Percentiles rank a stretch among this genome's conserved stretches.
These are phyloP conservation scores for Steinernema scapterisci DNA, from an alignment of 2,888 invertebrate species.

Conservation along the genomic window DNA sequence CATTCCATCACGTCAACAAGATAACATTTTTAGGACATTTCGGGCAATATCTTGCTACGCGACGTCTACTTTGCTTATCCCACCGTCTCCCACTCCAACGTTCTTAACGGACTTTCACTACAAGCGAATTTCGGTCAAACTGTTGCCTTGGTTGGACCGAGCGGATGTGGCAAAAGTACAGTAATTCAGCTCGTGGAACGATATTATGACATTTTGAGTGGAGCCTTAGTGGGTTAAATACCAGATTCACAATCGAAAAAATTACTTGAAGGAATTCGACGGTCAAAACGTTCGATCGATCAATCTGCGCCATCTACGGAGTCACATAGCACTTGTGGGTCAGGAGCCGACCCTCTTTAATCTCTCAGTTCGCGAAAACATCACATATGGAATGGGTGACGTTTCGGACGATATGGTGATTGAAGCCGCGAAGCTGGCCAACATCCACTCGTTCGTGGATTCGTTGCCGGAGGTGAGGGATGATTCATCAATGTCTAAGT, in stretches of 20 bases:
- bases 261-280: slow-evolving; percentile 36
- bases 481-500: no score
- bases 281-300: slow-evolving; percentile 42
- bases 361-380: slow-evolving; percentile 54
- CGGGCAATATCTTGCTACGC: slow-evolving; percentile 52
- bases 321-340: slow-evolving; percentile 67
- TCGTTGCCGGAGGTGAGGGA: slow-evolving; percentile 63
- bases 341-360: slow-evolving; percentile 52
- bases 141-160: slow-evolving; percentile 67
- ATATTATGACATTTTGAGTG: slow-evolving; percentile 42
- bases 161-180: slow-evolving; percentile 69
- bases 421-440: slow-evolving; percentile 68
- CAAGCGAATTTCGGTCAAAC: slow-evolving; percentile 40
- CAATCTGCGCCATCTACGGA: slow-evolving; percentile 60
- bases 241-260: not conserved
- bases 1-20: not conserved
- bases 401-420: slow-evolving; percentile 65
- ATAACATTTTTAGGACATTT: slow-evolving; percentile 50
- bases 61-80: slow-evolving; percentile 68
- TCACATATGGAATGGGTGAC: slow-evolving; percentile 53
- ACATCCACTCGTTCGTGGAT: slow-evolving; percentile 69
- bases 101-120: slow-evolving; percentile 41
- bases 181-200: slow-evolving; percentile 47
- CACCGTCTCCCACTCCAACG: slow-evolving; percentile 54
- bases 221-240: slow-evolving; percentile 14